Percentiles rank a stretch among this genome's conserved stretches.
Conservation (phyloP, 1,140 invertebrate genomes). For the Cydia amplana region DNA sequence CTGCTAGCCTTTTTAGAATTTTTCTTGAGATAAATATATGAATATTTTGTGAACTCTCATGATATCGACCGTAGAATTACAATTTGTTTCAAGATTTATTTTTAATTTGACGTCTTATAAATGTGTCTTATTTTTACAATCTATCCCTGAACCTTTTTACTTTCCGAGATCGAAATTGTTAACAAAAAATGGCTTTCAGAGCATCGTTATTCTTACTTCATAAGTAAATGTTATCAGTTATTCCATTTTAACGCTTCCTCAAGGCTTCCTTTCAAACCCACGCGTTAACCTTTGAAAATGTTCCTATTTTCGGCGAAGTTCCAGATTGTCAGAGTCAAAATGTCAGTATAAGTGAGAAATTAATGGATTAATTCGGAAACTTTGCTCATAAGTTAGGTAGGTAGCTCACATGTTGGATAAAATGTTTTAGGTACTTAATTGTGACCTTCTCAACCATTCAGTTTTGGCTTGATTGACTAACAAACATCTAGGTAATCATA, state of each 20-base stretch:
- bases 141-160: not conserved
- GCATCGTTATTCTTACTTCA: not conserved
- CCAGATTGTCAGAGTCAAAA: not conserved
- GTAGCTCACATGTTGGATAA: not conserved
- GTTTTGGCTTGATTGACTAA: too few relatives aligned
- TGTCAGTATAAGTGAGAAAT: constrained; percentile 4
- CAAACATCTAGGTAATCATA: too few relatives aligned
- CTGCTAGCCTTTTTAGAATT: too few relatives aligned
- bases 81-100: too few relatives aligned
- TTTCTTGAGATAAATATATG: too few relatives aligned
- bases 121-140: not conserved
- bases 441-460: too few relatives aligned
- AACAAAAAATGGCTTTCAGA: not conserved
- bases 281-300: constrained; percentile 25
- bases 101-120: too few relatives aligned
- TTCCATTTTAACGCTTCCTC: constrained; percentile 6
- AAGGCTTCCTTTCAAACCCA: constrained; percentile 21
- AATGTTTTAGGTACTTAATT: not conserved
- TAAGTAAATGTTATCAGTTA: constrained; percentile 18
- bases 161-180: not conserved
- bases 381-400: not conserved
- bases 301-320: not conserved
- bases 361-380: constrained; percentile 20
- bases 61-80: too few relatives aligned
- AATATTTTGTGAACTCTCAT: too few relatives aligned